phyloP scores from a whole-genome alignment of 2,888 invertebrate genomes.

The Sicus ferrugineus region DNA sequence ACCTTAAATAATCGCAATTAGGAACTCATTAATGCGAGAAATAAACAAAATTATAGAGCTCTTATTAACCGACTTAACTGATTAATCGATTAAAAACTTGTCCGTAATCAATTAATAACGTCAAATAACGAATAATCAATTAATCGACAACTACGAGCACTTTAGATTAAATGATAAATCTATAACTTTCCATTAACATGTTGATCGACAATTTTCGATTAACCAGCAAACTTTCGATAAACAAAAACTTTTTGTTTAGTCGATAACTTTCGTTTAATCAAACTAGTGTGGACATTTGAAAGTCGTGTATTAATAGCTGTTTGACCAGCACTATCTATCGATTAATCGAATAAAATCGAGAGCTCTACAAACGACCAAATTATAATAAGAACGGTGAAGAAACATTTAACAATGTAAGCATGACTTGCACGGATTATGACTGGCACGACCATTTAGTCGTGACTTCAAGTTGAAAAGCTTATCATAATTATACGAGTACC shows the following conservation, averaged over 20 bases:
- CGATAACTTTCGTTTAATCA: neutral
- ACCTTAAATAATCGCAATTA: conserved; percentile 59
- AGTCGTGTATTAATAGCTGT: too few species aligned
- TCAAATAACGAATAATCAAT: too few species aligned
- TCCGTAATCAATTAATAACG: neutral
- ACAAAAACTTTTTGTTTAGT: too few species aligned
- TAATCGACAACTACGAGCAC: too few species aligned
- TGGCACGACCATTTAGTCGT: neutral
- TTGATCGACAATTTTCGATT: neutral
- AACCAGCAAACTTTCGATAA: neutral
- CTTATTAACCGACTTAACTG: too few species aligned
- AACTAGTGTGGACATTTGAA: too few species aligned
- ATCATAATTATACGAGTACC: too few species aligned
- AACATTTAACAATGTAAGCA: neutral
- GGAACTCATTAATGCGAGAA: conserved; percentile 15
- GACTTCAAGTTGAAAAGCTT: too few species aligned
- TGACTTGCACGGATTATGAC: conserved; percentile 13
- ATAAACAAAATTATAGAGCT: conserved; percentile 10
- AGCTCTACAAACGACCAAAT: too few species aligned
- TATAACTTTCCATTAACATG: conserved; percentile 4
- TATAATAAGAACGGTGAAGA: too few species aligned
- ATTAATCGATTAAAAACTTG: neutral
- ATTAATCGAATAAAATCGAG: too few species aligned
- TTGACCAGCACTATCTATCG: too few species aligned
- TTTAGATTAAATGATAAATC: conserved; percentile 17